These are phyloP conservation scores for Tetranychus urticae DNA, from an alignment of 1,140 invertebrate species.

Conservation along the genomic window DNA sequence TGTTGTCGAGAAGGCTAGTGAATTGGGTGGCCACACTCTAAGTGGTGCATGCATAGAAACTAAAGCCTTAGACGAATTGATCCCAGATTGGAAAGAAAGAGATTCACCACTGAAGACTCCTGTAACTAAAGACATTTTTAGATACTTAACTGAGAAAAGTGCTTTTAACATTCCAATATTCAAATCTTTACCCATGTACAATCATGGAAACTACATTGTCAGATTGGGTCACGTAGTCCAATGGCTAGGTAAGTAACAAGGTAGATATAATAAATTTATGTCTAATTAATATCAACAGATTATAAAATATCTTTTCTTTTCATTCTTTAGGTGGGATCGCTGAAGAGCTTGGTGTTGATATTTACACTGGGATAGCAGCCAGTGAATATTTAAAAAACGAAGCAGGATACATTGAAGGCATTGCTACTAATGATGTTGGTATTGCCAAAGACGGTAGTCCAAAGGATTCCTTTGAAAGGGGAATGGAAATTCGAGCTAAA, in stretches of 20 bases:
- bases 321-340: slow-evolving; percentile 26
- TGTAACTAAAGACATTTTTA: slow-evolving; percentile 68
- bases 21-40: slow-evolving; percentile 82
- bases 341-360: slow-evolving; percentile 85
- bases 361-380: slow-evolving; percentile 86
- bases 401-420: slow-evolving; percentile 81
- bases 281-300: too few relatives aligned
- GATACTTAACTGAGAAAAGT: slow-evolving; percentile 49
- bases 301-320: background rate
- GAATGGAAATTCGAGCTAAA: slow-evolving; percentile 95
- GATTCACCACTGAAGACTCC: slow-evolving; percentile 71
- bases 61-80: slow-evolving; percentile 65
- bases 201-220: slow-evolving; percentile 96
- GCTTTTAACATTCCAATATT: slow-evolving; percentile 58
- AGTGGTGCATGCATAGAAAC: slow-evolving; percentile 97
- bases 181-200: slow-evolving; percentile 76
- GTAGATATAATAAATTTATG: too few relatives aligned
- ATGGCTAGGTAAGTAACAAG: slow-evolving; percentile 71
- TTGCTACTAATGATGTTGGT: slow-evolving; percentile 95
- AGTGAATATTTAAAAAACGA: slow-evolving; percentile 73
- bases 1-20: slow-evolving; percentile 80
- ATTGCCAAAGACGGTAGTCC: slow-evolving; percentile 95
- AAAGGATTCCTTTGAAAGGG: slow-evolving; percentile 84
- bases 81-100: slow-evolving; percentile 91
- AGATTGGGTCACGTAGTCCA: slow-evolving; percentile 78